Conservation (phyloP, 2,888 invertebrate species). For the Cataglyphis altisquamis region DNA sequence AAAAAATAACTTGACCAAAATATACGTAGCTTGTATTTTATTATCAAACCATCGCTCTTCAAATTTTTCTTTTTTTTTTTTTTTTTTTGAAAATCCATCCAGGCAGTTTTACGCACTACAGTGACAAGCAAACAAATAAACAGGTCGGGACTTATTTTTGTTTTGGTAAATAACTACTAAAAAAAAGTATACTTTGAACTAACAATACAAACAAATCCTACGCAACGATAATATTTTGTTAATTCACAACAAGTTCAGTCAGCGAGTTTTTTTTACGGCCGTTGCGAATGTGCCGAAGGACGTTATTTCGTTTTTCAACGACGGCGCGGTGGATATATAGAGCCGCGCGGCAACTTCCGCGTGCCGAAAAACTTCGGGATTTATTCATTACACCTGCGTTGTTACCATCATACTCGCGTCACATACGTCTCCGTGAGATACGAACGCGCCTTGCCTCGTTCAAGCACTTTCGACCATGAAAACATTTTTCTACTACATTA, state of each 20-base stretch:
- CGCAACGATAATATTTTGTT: slow-evolving; percentile 38
- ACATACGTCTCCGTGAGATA: slow-evolving; percentile 73
- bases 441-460: slow-evolving; percentile 55
- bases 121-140: slow-evolving; percentile 37
- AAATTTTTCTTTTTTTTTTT: slow-evolving; percentile 13
- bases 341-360: slow-evolving; percentile 43
- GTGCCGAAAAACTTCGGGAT: slow-evolving; percentile 66
- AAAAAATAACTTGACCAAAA: slow-evolving; percentile 28
- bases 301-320: slow-evolving; percentile 50
- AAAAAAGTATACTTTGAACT: slow-evolving; percentile 22
- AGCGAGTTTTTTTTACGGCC: slow-evolving; percentile 28
- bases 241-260: slow-evolving; percentile 43
- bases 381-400: slow-evolving; percentile 71
- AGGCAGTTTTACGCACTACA: not conserved
- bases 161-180: slow-evolving; percentile 39
- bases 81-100: slow-evolving; percentile 6
- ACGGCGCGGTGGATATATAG: slow-evolving; percentile 28
- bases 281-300: slow-evolving; percentile 44
- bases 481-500: slow-evolving; percentile 74
- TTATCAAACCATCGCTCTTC: slow-evolving; percentile 28
- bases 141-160: slow-evolving; percentile 36
- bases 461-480: slow-evolving; percentile 61
- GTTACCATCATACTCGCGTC: slow-evolving; percentile 67
- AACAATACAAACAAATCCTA: slow-evolving; percentile 37
- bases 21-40: slow-evolving; percentile 9